Evolutionary conservation across 2,888 invertebrate species (phyloP), one percentile per base, ranked within the genome.

Genomic region (Eledone cirrhosa): DNA sequence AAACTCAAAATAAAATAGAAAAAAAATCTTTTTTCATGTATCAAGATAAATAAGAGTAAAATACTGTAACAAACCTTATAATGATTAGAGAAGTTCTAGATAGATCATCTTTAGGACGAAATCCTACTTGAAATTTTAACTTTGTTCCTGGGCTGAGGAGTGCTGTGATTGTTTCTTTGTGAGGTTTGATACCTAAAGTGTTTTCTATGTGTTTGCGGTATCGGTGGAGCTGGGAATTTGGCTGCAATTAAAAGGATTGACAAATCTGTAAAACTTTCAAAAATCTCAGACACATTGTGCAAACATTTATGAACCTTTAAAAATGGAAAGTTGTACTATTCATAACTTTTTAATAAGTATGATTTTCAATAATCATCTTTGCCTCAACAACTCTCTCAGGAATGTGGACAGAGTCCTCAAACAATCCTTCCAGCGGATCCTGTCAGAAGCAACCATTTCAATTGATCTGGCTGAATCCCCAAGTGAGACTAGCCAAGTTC

Each of bases 141-240:
- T 91, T 91, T 86, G 89, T 93, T 77, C 92, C 93, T 27, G 94
- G 94, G 83, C 91, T 91, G 86, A 95, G 91, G 82, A 94, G 87
- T 81, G 93, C 89, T 14, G 93, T 92, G 24, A 94, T 86, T 3
- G 93, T 92, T 81, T 92, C 92, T 82, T 90, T 88, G 85, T 92
- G 92, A 22, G 92, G 91, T 79, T 89, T 87, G 41, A 90, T 89
- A 24, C 91, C 90, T 77, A 92, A 85, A 53, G 83, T 85, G 76
- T 87, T 87, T 82, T 92, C 92, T 72, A 92, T 85, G 48, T 88
- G 86, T 83, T 91, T 90, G 48, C 91, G 84, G 63, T 90, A 86
- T 69, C 84, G 84, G 22, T 91, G 90, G 72, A 91, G 88, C 33
- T 88, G 88, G 87, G 19, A 84, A 82, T 77, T 86, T 19, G 67